Conservation (phyloP, 2,113 vertebrate species). For the Ceuthmochares aereus region DNA sequence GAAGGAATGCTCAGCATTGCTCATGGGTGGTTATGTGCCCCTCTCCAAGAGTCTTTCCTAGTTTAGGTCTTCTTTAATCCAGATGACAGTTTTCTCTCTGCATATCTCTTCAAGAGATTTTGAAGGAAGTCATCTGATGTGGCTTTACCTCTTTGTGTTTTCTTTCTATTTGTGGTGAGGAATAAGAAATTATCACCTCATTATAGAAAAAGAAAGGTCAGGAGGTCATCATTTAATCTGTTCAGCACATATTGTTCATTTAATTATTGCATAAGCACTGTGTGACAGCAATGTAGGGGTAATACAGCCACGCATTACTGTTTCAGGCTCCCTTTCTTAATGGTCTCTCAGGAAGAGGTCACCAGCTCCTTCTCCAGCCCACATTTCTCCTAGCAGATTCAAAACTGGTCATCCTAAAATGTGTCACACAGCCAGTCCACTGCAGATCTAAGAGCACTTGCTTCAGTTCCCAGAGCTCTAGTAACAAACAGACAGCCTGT, state of each 20-base stretch:
- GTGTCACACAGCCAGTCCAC: fast-evolving
- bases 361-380: not conserved
- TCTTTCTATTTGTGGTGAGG: not conserved
- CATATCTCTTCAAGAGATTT: not conserved
- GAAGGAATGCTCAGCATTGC: not conserved
- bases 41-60: not conserved
- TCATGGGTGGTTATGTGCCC: not conserved
- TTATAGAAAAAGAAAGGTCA: not conserved
- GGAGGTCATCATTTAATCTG: not conserved
- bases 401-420: not conserved
- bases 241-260: not conserved
- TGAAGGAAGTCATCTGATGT: not conserved
- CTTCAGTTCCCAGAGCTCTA: not conserved
- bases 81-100: not conserved
- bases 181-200: not conserved
- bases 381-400: not conserved
- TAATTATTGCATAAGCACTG: not conserved
- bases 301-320: not conserved
- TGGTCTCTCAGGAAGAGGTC: not conserved
- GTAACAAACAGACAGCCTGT: not conserved
- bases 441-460: not conserved
- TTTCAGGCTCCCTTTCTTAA: not conserved
- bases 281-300: not conserved
- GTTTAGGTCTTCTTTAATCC: not conserved
- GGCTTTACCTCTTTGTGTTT: not conserved